Conservation (phyloP, 2,888 invertebrate species). For the Timandra comae region DNA sequence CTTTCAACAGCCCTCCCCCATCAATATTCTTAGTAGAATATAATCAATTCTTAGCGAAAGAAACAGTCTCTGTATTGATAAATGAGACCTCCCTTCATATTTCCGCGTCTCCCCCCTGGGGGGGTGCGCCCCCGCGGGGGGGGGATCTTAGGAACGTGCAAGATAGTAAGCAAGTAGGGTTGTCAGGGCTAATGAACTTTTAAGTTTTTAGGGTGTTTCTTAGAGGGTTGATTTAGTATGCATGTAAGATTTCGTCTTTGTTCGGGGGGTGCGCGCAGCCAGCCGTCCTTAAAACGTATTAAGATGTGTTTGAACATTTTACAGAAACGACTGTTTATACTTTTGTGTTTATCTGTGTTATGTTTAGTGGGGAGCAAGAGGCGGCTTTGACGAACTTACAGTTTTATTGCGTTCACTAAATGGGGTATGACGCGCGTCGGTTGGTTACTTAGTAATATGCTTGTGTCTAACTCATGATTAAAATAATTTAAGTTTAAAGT, state of each 20-base stretch:
- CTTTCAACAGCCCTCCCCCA: constrained; percentile 46
- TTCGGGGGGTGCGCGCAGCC: constrained; percentile 12
- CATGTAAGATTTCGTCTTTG: constrained; percentile 26
- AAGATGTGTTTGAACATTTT: constrained; percentile 2
- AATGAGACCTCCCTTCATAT: constrained; percentile 76
- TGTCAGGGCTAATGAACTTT: constrained; percentile 73
- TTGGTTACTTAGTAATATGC: too few species aligned
- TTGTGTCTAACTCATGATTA: too few species aligned
- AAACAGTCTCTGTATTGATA: constrained; percentile 76
- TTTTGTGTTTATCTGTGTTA: too few species aligned
- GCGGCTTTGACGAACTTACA: too few species aligned
- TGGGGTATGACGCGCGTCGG: too few species aligned
- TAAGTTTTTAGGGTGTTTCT: constrained; percentile 52
- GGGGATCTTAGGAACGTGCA: constrained; percentile 72
- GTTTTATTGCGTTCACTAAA: too few species aligned
- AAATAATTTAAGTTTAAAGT: too few species aligned
- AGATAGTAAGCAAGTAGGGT: constrained; percentile 70
- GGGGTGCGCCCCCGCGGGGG: constrained; percentile 39
- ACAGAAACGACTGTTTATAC: too few species aligned
- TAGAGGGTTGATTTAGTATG: constrained; percentile 33
- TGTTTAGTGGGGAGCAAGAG: too few species aligned
- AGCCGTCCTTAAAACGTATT: constrained; percentile 4
- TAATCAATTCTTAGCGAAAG: constrained; percentile 76
- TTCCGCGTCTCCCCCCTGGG: constrained; percentile 55
- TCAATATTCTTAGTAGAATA: constrained; percentile 74